Percentiles rank a stretch among this genome's conserved stretches.
Conservation (phyloP, 2,113 vertebrate species). For the Poecile atricapillus region DNA sequence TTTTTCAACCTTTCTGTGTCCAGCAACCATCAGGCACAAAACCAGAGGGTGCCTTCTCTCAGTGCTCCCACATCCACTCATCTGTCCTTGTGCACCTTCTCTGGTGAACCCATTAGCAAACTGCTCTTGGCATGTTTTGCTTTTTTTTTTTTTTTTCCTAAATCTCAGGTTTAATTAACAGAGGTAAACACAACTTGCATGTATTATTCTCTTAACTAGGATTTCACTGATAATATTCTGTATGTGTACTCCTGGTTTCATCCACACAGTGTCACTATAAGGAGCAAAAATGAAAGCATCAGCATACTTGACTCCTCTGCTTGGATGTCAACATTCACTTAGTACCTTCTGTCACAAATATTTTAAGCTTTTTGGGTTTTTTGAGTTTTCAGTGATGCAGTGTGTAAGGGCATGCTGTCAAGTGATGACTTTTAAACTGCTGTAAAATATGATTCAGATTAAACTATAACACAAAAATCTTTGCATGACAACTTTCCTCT, state of each 20-base stretch:
- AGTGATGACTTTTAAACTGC: constrained; percentile 32
- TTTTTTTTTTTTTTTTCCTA: background rate
- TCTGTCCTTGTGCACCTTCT: background rate
- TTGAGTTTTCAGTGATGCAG: background rate
- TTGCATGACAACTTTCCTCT: background rate
- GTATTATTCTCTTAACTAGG: background rate
- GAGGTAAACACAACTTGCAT: background rate
- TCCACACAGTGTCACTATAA: constrained; percentile 79
- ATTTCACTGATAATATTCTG: background rate
- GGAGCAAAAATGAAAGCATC: constrained; percentile 59
- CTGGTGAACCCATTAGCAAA: background rate
- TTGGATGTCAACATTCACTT: background rate
- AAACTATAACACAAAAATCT: background rate
- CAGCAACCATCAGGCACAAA: background rate
- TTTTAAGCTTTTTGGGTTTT: background rate
- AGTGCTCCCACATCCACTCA: accelerated
- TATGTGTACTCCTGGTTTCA: constrained; percentile 67
- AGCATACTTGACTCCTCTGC: constrained; percentile 37
- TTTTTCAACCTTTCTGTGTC: background rate
- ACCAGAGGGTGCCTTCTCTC: background rate
- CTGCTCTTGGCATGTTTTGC: background rate
- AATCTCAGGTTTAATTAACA: background rate
- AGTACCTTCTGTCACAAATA: background rate
- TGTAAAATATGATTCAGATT: constrained; percentile 14
- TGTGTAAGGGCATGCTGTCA: background rate